These are phyloP conservation scores for Anoplopoma fimbria DNA, from an alignment of 2,113 vertebrate species.

Conservation along the genomic window DNA sequence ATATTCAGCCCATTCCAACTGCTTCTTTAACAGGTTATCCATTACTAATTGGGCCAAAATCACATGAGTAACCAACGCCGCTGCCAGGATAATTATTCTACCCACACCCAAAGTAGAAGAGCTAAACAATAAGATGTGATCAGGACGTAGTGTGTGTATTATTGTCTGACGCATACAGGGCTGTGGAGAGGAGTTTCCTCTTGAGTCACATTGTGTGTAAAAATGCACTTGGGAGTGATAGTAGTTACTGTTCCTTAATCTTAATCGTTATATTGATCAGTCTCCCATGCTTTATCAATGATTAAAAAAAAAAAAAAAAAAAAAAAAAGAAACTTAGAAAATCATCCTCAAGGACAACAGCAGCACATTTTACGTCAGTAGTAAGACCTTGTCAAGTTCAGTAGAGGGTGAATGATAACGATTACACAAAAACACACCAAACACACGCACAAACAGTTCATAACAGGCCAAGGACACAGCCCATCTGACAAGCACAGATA, in stretches of 20 bases:
- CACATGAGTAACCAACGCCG: not conserved
- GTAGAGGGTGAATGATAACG: constrained; percentile 12
- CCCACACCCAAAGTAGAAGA: not conserved
- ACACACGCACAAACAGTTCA: not conserved
- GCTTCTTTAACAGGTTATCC: not conserved
- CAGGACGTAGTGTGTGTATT: not conserved
- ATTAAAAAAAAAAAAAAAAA: not conserved
- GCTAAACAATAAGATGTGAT: not conserved
- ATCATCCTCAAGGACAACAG: constrained; percentile 39
- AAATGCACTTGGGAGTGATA: not conserved
- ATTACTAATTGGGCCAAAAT: not conserved
- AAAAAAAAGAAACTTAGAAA: not conserved
- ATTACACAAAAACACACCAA: constrained; percentile 13
- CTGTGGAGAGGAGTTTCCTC: not conserved
- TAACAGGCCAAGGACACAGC: constrained; percentile 43
- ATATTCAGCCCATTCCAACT: not conserved
- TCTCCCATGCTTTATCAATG: not conserved
- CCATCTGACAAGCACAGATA: constrained; percentile 1
- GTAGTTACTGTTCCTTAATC: not conserved
- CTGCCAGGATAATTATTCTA: too few relatives aligned
- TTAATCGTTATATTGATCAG: not conserved
- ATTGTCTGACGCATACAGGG: not conserved
- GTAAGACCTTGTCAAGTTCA: not conserved
- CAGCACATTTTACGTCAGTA: constrained; percentile 4
- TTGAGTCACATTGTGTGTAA: too few relatives aligned